Conservation (phyloP, 2,113 vertebrate species). For the Leuciscus idus region DNA sequence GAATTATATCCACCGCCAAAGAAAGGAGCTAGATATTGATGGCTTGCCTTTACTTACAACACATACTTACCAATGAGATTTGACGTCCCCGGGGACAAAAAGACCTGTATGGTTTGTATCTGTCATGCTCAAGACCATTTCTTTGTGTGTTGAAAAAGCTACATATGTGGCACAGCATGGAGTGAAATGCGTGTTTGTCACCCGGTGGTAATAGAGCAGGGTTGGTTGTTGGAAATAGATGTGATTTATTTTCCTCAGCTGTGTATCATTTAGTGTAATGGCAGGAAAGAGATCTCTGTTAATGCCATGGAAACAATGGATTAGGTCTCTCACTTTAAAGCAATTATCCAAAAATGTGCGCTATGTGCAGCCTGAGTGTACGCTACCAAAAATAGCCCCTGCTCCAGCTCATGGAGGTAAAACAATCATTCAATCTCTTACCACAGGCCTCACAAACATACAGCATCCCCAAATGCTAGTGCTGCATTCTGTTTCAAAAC, state of each 20-base stretch:
- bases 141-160: conserved; percentile 19
- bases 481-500: conserved; percentile 36
- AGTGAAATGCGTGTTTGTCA: conserved; percentile 33
- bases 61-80: conserved; percentile 32
- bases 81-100: conserved; percentile 32
- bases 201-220: conserved; percentile 36
- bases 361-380: conserved; percentile 56
- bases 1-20: conserved; percentile 54
- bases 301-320: conserved; percentile 63
- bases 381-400: conserved; percentile 57
- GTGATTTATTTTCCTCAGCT: conserved; percentile 59
- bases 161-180: conserved; percentile 33
- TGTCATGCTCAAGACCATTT: conserved; percentile 7
- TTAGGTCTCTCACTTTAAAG: conserved; percentile 58
- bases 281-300: conserved; percentile 70
- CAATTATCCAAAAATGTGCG: conserved; percentile 61
- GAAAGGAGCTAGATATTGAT: conserved; percentile 50
- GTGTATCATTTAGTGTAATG: conserved; percentile 60
- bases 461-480: conserved; percentile 41
- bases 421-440: conserved; percentile 44
- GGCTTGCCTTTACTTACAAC: conserved; percentile 24
- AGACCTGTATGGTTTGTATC: conserved; percentile 29
- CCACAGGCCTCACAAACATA: background rate
- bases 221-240: conserved; percentile 32
- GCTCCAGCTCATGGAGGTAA: conserved; percentile 38